A percentile compares a stretch with the other conserved stretches of the same genome.
Conservation (phyloP, 2,113 vertebrate species). For the Nerophis lumbriciformis region DNA sequence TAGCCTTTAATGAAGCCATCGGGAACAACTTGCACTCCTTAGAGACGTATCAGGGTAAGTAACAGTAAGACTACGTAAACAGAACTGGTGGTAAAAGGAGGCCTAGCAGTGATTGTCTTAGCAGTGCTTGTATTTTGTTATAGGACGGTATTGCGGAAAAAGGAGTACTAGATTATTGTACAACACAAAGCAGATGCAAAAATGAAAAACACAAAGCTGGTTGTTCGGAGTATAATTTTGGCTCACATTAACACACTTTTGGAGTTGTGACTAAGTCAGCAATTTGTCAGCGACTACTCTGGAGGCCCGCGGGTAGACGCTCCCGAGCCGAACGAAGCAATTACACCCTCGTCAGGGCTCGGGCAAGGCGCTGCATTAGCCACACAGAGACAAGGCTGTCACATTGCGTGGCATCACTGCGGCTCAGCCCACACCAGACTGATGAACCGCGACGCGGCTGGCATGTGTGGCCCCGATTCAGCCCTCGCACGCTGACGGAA, state of each 20-base stretch:
- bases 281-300: conserved; percentile 5
- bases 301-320: conserved; percentile 42
- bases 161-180: neutral
- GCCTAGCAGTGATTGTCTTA: neutral
- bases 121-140: no score
- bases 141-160: no score
- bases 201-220: conserved; percentile 12
- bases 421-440: conserved; percentile 29
- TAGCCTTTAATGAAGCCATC: neutral
- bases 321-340: conserved; percentile 49
- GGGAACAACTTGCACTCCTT: neutral
- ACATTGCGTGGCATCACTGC: conserved; percentile 20
- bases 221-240: conserved; percentile 40
- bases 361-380: conserved; percentile 38
- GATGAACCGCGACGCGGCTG: conserved; percentile 22
- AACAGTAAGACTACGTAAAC: conserved; percentile 24
- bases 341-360: conserved; percentile 42
- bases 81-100: conserved; percentile 15
- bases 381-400: conserved; percentile 38
- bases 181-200: conserved; percentile 19
- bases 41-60: conserved; percentile 1
- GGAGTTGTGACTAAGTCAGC: conserved; percentile 38
- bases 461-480: conserved; percentile 28
- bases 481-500: conserved; percentile 4
- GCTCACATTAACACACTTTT: conserved; percentile 31